A percentile compares a stretch with the other conserved stretches of the same genome.
These are phyloP conservation scores for Hermaeophaga mercurialis DNA, from an alignment of 2,888 invertebrate species.

Conservation along the genomic window DNA sequence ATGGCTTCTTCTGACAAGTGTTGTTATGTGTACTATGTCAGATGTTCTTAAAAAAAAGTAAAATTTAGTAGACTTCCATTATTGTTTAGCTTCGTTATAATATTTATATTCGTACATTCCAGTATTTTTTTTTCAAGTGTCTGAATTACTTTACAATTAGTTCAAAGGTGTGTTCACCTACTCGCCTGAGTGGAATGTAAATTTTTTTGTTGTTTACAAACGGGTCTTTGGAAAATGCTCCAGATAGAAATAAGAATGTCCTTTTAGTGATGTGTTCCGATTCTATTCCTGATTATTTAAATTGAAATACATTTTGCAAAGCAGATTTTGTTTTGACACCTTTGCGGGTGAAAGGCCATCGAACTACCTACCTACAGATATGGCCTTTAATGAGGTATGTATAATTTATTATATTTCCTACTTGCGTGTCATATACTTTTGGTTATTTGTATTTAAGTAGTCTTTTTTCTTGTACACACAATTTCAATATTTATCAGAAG, in stretches of 20 bases:
- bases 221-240: conserved; percentile 26
- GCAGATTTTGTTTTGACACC: conserved; percentile 14
- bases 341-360: conserved; percentile 60
- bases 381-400: conserved; percentile 82
- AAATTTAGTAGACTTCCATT: conserved; percentile 10
- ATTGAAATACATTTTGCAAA: conserved; percentile 12
- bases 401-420: conserved; percentile 26
- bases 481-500: not conserved
- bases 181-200: conserved; percentile 43
- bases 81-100: conserved; percentile 6
- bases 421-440: conserved; percentile 25
- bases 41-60: conserved; percentile 20
- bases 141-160: conserved; percentile 5
- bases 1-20: conserved; percentile 32
- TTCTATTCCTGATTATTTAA: conserved; percentile 8
- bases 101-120: conserved; percentile 9
- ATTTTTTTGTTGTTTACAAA: conserved; percentile 38
- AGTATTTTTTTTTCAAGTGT: not conserved
- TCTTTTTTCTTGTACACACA: not conserved
- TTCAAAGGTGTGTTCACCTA: conserved; percentile 25
- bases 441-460: not conserved
- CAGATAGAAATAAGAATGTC: conserved; percentile 30
- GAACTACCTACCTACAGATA: conserved; percentile 63
- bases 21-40: conserved; percentile 29
- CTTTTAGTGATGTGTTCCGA: conserved; percentile 15